Conservation (phyloP, 2,113 vertebrate species). For the Thalassarche chlororhynchos region DNA sequence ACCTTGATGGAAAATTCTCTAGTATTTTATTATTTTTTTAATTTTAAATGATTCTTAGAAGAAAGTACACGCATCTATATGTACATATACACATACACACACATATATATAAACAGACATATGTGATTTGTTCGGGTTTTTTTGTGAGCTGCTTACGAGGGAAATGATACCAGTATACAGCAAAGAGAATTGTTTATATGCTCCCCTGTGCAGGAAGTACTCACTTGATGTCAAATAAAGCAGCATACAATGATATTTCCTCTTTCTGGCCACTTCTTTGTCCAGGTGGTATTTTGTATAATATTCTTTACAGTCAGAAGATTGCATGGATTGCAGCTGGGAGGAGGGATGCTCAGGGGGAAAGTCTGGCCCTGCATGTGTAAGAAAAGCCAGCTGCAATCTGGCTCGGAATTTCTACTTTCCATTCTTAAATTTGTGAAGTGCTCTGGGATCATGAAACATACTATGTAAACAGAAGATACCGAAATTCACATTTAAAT, state of each 20-base stretch:
- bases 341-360: neutral
- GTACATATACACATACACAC: neutral
- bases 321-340: neutral
- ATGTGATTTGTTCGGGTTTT: neutral
- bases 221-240: neutral
- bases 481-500: neutral
- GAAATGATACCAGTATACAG: neutral
- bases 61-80: neutral
- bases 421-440: neutral
- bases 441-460: neutral
- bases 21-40: neutral
- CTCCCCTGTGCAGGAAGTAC: neutral
- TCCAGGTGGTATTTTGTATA: neutral
- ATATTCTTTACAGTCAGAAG: neutral
- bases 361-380: neutral
- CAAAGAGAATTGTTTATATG: neutral
- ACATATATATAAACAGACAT: neutral
- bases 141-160: neutral
- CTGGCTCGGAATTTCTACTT: neutral
- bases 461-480: neutral
- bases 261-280: neutral
- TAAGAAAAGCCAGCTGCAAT: neutral
- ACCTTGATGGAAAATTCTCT: neutral
- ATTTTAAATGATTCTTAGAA: neutral
- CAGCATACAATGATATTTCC: neutral